Base-by-base conservation (phyloP, 1,140 invertebrate genomes). In the Chionoecetes opilio region DNA sequence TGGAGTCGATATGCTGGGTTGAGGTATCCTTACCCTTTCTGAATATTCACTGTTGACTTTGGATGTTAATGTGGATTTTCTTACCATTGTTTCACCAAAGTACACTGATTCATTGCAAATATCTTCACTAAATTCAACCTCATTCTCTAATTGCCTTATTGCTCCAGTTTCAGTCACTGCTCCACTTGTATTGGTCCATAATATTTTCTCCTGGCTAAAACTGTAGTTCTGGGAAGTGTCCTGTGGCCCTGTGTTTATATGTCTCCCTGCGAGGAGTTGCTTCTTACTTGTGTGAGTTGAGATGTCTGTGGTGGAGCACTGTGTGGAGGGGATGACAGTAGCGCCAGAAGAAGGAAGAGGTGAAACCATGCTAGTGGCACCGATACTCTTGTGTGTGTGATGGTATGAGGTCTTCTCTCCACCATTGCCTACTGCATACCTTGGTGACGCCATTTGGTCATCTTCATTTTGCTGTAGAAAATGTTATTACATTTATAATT, bases 211-310 rank as follows among this genome's bases (percentile, higher is more conserved):
- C 31, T n/a, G 31, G 35, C 84, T 86, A 38, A 86, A n/a, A 93
- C 37, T 86, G 82, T 29, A 35, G 46, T 85, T 41, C 92, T 53
- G 82, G 82, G 92, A 86, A 38, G 82, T 91, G 82, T 95, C 90
- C 94, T 95, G 94, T 88, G 94, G 32, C 89, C 89, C 90, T 35
- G 37, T 92, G 34, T 95, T 82, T 92, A 91, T 41, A 86, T 53
- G 82, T 85, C 85, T 92, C 41, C 32, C 89, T 32, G 82, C 82
- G 31, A 92, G 82, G 26, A 87, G 31, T 31, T 95, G 90, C 94
- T 89, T 90, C 93, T 95, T 95, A 95, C 94, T 95, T 95, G 90
- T 86, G 82, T 46, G 53, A 5, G 89, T 94, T 82, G 89, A 92
- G 91, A 31, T 85, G 41, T 31, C 31, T 38, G 94, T 53, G 35